A percentile compares a stretch with the other conserved stretches of the same genome.
Conservation (phyloP, 2,113 vertebrate genomes). For the Anseranas semipalmata region DNA sequence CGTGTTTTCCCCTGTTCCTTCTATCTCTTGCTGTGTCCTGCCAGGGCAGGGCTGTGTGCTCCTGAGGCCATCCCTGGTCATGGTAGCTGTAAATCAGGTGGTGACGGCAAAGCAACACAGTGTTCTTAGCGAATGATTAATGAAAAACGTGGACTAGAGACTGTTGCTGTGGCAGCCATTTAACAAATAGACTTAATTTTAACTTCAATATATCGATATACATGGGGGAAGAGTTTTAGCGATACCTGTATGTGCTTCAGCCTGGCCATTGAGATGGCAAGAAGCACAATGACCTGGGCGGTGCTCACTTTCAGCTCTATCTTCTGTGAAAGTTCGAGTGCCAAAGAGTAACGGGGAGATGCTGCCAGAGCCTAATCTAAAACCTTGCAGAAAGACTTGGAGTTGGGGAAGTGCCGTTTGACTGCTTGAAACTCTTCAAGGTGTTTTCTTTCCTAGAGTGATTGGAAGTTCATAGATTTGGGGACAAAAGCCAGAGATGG, state of each 20-base stretch:
- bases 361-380: too few species aligned
- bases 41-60: neutral
- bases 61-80: neutral
- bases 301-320: too few species aligned
- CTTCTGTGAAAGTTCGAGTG: neutral
- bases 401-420: too few species aligned
- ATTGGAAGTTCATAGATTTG: too few species aligned
- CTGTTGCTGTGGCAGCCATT: neutral
- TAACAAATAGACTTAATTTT: neutral
- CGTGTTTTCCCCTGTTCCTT: neutral
- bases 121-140: neutral
- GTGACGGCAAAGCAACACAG: neutral
- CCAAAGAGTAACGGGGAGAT: neutral
- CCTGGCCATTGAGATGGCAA: neutral
- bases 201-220: neutral
- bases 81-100: neutral
- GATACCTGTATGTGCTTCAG: neutral
- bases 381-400: too few species aligned
- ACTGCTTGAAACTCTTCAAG: too few species aligned
- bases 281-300: neutral
- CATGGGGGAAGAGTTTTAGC: neutral
- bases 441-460: too few species aligned
- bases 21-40: neutral
- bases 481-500: too few species aligned
- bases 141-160: neutral